A percentile compares a stretch with the other conserved stretches of the same genome.
phyloP scores from a whole-genome alignment of 2,888 invertebrate genomes.

The Craniophora ligustri region DNA sequence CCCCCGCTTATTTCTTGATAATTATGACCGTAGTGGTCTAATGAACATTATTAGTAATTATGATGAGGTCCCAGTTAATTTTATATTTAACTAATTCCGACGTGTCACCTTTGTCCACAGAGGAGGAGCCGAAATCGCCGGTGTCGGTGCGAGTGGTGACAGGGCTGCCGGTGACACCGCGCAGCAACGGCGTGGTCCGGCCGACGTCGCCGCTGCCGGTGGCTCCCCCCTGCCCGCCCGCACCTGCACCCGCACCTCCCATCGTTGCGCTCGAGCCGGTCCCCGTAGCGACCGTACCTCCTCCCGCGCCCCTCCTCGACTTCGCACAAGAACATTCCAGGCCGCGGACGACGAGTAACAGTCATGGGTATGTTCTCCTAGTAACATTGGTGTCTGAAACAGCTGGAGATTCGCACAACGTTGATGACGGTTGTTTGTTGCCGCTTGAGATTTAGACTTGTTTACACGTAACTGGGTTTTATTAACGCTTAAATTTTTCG shows the following conservation, averaged over 20 bases:
- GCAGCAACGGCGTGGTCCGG: constrained; percentile 76
- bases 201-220: constrained; percentile 61
- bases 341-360: constrained; percentile 82
- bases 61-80: constrained; percentile 7
- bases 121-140: constrained; percentile 85
- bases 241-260: constrained; percentile 53
- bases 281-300: constrained; percentile 57
- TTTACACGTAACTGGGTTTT: too few relatives aligned
- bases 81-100: constrained; percentile 36
- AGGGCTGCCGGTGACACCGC: constrained; percentile 75
- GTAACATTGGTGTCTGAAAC: constrained; percentile 77
- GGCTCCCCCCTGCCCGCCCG: constrained; percentile 58
- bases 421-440: constrained; percentile 16
- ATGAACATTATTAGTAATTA: constrained; percentile 19
- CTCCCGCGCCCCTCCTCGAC: constrained; percentile 77
- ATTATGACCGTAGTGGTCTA: constrained; percentile 24
- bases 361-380: constrained; percentile 84
- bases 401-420: constrained; percentile 74
- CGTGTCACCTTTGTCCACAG: constrained; percentile 74
- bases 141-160: constrained; percentile 80
- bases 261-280: constrained; percentile 56
- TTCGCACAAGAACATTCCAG: constrained; percentile 88
- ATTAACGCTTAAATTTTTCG: too few relatives aligned
- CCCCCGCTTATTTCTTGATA: constrained; percentile 36
- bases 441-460: constrained; percentile 2